These are phyloP conservation scores for Perizoma flavofasciatum DNA, from an alignment of 2,888 invertebrate genomes.

Conservation along the genomic window DNA sequence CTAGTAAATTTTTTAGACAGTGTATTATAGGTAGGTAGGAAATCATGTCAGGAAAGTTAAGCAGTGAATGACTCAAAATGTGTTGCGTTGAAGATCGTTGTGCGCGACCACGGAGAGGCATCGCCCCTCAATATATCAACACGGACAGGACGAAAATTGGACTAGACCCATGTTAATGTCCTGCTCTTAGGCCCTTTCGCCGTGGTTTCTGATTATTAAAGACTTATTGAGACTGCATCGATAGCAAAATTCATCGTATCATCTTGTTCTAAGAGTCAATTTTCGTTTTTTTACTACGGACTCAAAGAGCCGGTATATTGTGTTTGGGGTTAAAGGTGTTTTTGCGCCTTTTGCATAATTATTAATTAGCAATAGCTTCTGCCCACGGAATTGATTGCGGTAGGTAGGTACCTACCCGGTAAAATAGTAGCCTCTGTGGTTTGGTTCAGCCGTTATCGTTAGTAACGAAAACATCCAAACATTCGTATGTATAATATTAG, in stretches of 20 bases:
- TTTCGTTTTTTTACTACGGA: too few relatives aligned
- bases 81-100: constrained; percentile 59
- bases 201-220: constrained; percentile 79
- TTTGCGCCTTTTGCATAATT: too few relatives aligned
- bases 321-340: too few relatives aligned
- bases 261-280: background rate
- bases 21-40: background rate
- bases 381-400: too few relatives aligned
- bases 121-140: constrained; percentile 80
- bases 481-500: too few relatives aligned
- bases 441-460: too few relatives aligned
- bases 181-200: constrained; percentile 76
- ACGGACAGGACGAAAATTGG: constrained; percentile 83
- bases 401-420: too few relatives aligned
- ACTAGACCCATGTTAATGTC: constrained; percentile 83
- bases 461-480: too few relatives aligned
- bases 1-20: too few relatives aligned
- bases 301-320: too few relatives aligned
- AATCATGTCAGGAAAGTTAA: background rate
- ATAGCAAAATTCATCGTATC: constrained; percentile 27
- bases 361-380: too few relatives aligned
- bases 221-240: constrained; percentile 68
- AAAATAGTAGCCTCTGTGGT: too few relatives aligned
- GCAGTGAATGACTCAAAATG: constrained; percentile 24
- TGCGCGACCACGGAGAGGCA: constrained; percentile 51